phyloP scores from a whole-genome alignment of 2,113 vertebrate species.

The Danionella cerebrum region DNA sequence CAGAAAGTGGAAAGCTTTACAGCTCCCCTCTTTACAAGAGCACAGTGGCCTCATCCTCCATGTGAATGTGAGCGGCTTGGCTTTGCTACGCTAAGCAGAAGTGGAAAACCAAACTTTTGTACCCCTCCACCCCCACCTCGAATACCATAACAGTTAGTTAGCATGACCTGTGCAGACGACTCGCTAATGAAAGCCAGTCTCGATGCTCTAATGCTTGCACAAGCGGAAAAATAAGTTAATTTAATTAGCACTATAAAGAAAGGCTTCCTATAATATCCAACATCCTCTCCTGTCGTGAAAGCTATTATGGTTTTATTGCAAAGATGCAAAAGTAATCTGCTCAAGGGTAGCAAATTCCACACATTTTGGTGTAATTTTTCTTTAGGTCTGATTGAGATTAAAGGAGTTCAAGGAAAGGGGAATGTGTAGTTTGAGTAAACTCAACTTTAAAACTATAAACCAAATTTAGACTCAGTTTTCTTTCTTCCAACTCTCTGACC shows the following conservation, averaged over 20 bases:
- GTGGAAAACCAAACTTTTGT: constrained; percentile 11
- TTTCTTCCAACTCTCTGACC: not conserved
- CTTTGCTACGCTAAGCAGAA: not conserved
- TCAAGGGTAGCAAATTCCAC: constrained; percentile 1
- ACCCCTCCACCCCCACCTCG: not conserved
- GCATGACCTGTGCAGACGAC: not conserved
- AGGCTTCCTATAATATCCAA: not conserved
- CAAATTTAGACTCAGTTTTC: too few species aligned
- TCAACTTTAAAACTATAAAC: too few species aligned
- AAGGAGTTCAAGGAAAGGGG: not conserved
- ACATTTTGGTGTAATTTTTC: constrained; percentile 6
- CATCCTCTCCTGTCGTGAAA: not conserved
- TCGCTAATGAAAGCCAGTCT: not conserved
- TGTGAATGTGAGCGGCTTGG: constrained; percentile 15
- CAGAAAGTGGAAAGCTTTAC: constrained; percentile 60
- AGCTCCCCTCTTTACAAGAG: constrained; percentile 53
- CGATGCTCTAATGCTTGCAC: not conserved
- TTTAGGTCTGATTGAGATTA: not conserved
- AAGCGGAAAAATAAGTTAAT: constrained; percentile 22
- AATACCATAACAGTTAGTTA: not conserved
- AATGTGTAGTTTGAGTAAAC: not conserved
- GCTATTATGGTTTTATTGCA: not conserved
- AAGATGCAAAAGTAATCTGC: not conserved
- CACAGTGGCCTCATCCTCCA: constrained; percentile 34
- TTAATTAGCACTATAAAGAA: not conserved